Conservation (phyloP, 2,888 invertebrate species). For the Drosophila niveifrons region DNA sequence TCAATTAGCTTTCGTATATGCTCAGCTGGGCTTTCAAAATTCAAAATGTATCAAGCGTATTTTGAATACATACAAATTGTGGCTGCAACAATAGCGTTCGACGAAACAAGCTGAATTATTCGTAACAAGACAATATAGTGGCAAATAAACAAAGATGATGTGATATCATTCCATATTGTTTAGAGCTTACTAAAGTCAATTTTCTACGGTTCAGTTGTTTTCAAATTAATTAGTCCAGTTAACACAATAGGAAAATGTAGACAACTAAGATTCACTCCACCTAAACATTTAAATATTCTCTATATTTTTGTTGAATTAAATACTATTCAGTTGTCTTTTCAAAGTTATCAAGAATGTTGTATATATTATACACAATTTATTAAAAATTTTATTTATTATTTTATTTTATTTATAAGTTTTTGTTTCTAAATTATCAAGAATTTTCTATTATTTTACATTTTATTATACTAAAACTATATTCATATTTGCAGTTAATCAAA, state of each 20-base stretch:
- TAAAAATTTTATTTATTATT: too few relatives aligned
- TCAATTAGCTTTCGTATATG: conserved; percentile 28
- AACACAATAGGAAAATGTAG: not conserved
- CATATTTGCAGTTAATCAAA: too few relatives aligned
- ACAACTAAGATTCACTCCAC: not conserved
- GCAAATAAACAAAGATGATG: not conserved
- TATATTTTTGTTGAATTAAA: too few relatives aligned
- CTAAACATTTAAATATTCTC: too few relatives aligned
- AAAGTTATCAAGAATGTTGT: too few relatives aligned
- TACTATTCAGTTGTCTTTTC: too few relatives aligned
- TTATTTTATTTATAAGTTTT: too few relatives aligned
- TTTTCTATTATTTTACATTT: too few relatives aligned
- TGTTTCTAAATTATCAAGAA: too few relatives aligned
- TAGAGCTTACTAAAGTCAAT: not conserved
- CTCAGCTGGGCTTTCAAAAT: conserved; percentile 4
- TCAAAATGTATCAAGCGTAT: not conserved
- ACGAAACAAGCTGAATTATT: not conserved
- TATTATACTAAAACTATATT: too few relatives aligned
- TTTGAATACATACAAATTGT: not conserved
- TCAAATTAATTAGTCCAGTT: not conserved
- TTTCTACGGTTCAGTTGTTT: not conserved
- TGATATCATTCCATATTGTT: not conserved
- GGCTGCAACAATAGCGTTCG: not conserved
- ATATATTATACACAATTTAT: too few relatives aligned
- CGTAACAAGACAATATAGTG: not conserved